These are phyloP conservation scores for Cephalophus harveyi DNA, from an alignment of 2,113 vertebrate species.

Conservation along the genomic window DNA sequence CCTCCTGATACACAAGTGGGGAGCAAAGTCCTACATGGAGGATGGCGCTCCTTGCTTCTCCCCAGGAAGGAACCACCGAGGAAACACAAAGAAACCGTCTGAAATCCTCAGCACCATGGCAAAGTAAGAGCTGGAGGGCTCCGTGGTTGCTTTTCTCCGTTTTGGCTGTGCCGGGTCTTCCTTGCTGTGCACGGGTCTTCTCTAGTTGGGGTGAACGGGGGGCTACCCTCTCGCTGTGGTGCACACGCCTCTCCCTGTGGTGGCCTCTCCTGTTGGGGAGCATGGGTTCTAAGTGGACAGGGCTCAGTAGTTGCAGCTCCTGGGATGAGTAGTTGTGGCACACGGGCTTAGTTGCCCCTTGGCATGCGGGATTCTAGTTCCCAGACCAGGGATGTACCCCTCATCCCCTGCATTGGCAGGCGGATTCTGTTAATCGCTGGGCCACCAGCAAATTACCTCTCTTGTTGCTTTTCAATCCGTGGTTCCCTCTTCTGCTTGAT, in stretches of 20 bases:
- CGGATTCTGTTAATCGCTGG: not conserved
- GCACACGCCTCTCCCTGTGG: not conserved
- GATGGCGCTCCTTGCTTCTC: fast-evolving
- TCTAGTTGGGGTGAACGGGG: not conserved
- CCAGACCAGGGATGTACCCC: not conserved
- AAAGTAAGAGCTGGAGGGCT: not conserved
- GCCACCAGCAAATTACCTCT: not conserved
- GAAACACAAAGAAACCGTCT: not conserved
- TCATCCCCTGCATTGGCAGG: not conserved
- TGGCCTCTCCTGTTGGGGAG: not conserved
- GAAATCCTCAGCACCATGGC: not conserved
- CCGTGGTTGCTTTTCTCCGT: not conserved
- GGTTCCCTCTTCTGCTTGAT: not conserved
- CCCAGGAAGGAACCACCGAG: not conserved
- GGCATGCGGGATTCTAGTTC: not conserved
- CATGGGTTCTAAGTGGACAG: not conserved
- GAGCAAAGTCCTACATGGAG: not conserved
- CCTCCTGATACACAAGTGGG: not conserved
- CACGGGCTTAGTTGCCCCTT: not conserved
- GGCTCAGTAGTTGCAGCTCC: not conserved
- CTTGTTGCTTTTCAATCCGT: not conserved
- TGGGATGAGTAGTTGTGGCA: not conserved
- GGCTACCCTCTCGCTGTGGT: not conserved
- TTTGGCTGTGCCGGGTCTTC: not conserved
- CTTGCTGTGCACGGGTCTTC: not conserved